Conservation (phyloP, 2,888 invertebrate species). For the Lathronympha strigana region DNA sequence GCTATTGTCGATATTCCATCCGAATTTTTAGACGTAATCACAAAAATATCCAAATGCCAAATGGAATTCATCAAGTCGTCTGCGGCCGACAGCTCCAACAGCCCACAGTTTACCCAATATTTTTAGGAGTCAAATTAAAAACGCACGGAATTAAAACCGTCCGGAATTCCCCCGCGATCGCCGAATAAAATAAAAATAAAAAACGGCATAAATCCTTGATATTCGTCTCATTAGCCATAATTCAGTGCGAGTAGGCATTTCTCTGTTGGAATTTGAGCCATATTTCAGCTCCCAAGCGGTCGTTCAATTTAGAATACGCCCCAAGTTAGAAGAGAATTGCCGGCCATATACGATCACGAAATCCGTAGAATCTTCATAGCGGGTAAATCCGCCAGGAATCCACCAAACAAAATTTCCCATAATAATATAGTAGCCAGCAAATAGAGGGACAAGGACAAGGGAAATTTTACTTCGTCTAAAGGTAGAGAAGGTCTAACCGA, state of each 20-base stretch:
- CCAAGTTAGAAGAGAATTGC: conserved; percentile 48
- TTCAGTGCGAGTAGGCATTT: conserved; percentile 70
- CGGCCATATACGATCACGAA: not conserved
- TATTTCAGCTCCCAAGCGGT: conserved; percentile 71
- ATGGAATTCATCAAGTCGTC: not conserved
- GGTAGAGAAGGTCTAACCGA: too few relatives aligned
- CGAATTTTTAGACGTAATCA: not conserved
- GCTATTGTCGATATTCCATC: not conserved
- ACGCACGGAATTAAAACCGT: conserved; percentile 21
- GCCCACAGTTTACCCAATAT: not conserved
- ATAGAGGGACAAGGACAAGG: too few relatives aligned
- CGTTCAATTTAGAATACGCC: conserved; percentile 61
- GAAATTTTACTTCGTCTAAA: too few relatives aligned
- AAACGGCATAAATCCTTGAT: conserved; percentile 64
- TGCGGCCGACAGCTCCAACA: not conserved
- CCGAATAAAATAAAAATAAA: conserved; percentile 49
- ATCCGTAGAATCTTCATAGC: too few relatives aligned
- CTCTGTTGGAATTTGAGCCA: conserved; percentile 68
- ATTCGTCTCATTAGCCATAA: conserved; percentile 75
- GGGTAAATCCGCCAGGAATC: too few relatives aligned
- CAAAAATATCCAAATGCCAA: conserved; percentile 1
- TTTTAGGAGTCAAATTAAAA: conserved; percentile 17
- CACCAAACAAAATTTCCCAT: too few relatives aligned
- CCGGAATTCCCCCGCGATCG: conserved; percentile 38
- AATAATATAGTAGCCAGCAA: too few relatives aligned